Conservation (phyloP, 2,888 invertebrate genomes). For the Lysandra coridon region DNA sequence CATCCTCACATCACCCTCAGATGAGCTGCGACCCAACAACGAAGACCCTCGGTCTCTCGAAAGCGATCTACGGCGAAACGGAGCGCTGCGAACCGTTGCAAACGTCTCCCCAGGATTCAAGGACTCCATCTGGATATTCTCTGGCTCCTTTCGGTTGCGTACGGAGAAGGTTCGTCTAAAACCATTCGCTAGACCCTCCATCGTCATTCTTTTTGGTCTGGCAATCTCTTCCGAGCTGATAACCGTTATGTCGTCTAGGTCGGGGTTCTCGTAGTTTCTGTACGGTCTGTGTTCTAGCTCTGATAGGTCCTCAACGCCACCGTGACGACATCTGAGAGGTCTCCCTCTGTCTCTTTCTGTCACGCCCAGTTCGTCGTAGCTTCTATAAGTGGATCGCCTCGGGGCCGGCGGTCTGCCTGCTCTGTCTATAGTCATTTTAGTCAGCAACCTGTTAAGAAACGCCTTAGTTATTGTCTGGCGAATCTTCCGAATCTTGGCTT, state of each 20-base stretch:
- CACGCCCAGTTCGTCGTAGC: slow-evolving; percentile 71
- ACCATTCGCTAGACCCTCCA: slow-evolving; percentile 70
- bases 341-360: slow-evolving; percentile 66
- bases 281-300: slow-evolving; percentile 61
- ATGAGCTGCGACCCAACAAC: slow-evolving; percentile 83
- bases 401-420: slow-evolving; percentile 71
- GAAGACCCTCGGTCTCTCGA: slow-evolving; percentile 75
- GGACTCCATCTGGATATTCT: slow-evolving; percentile 69
- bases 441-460: slow-evolving; percentile 66
- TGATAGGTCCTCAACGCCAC: slow-evolving; percentile 68
- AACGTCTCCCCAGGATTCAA: slow-evolving; percentile 67
- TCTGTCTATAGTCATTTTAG: slow-evolving; percentile 71
- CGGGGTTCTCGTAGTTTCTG: slow-evolving; percentile 56
- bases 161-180: slow-evolving; percentile 73
- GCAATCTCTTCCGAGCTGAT: slow-evolving; percentile 73
- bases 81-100: slow-evolving; percentile 71
- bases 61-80: slow-evolving; percentile 70
- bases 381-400: slow-evolving; percentile 72
- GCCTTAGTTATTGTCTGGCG: slow-evolving; percentile 41
- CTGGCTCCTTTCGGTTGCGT: slow-evolving; percentile 62
- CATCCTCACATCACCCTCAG: slow-evolving; percentile 84
- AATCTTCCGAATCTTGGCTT: slow-evolving; percentile 42
- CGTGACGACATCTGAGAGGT: slow-evolving; percentile 67
- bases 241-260: slow-evolving; percentile 72
- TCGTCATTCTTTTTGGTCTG: slow-evolving; percentile 64